Base-by-base conservation (phyloP, 2,797 vertebrate genomes). In the Sparidentex hasta region DNA sequence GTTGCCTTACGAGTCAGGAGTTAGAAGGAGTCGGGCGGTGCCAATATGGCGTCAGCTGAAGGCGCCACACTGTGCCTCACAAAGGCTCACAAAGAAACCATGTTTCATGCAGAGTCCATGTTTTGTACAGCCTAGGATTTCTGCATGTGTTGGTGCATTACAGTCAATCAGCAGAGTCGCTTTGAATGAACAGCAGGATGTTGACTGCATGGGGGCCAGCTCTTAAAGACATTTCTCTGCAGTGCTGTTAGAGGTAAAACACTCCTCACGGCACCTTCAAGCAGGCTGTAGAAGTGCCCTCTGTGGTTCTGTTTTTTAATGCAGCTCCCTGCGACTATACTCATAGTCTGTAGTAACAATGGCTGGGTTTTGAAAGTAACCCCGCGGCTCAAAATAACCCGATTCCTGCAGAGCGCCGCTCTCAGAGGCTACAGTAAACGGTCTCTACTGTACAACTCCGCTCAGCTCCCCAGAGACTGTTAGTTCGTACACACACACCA, bases 401-500 rank as follows among this genome's bases (percentile, higher is more conserved):
- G 63, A 81, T 67, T 71, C 70, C 67, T 1, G 76, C 65, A 17
- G 55, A 51, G 63, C 21, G 2, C 21, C 58, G 58, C 63, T 20
- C 57, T 64, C 56, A 61, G 76, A 76, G 29, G 62, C 65, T 61
- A 38, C 59, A 65, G 61, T 82, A 29, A 79, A 75, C 23, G 11
- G 1, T 61, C 67, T 65, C 65, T 64, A 25, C 76, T 82, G 65
- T 80, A 70, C 78, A 12, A 23, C 78, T 82, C 64, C 9, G 0
- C 29, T 47, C 9, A 14, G 56, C 64, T 83, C 85, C 65, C 58
- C 48, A 5, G 51, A 79, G 84, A 74, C 52, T 4, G 27, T 75
- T 52, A 58, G 62, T 76, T 64, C 65, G n/a, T 29, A 13, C 52
- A 65, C 65, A 65, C 65, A 48, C 27, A 52, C 69, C 58, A 4